Evolutionary conservation across 1,140 invertebrate species (phyloP), one percentile per base, ranked within the genome.

Genomic region (Drosophila malerkotliana): DNA sequence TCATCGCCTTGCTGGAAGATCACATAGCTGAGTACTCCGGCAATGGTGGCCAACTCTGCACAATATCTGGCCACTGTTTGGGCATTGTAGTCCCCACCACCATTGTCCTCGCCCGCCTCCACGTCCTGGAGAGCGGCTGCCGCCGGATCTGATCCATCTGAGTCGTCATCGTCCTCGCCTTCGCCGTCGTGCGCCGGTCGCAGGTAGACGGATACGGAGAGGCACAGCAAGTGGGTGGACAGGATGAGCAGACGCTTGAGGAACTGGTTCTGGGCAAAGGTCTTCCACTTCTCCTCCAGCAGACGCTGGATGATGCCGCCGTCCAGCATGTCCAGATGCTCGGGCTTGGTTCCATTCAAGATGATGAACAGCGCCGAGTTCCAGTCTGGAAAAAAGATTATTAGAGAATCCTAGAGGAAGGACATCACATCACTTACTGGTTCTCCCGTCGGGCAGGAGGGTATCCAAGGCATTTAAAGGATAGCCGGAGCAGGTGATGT

Each of bases 251-350:
- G 93, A 30, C 98, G 94, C 92, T 98, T 97, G 48, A 99, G 93
- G 91, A 99, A 99, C 92, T 98, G 97, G 75, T 95, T 95, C 92
- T 96, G 94, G 30, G 98, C 99, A 94, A 99, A 99, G 3, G 98
- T 98, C 92, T 99, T 99, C 99, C 99, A 99, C 93, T 99, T 99
- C 93, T 99, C 98, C 93, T 99, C 98, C 12, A 99, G 93, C 51
- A 99, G 92, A 85, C 98, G 95, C 92, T 99, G 97, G 91, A 99
- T 99, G 52, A 99, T 99, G 37, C 98, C 98, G 49, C 98, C 98
- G 84, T 99, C 98, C 69, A 99, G 93, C 98, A 99, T 99, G 90
- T 99, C 98, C 91, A 99, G 94, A 94, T 99, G 99, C 81, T 98
- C 98, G 82, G 98, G 96, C 92, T 99, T 99, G 21, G 96, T 97